These are phyloP conservation scores for Phaethornis superciliosus DNA, from an alignment of 2,113 vertebrate species.

Conservation along the genomic window DNA sequence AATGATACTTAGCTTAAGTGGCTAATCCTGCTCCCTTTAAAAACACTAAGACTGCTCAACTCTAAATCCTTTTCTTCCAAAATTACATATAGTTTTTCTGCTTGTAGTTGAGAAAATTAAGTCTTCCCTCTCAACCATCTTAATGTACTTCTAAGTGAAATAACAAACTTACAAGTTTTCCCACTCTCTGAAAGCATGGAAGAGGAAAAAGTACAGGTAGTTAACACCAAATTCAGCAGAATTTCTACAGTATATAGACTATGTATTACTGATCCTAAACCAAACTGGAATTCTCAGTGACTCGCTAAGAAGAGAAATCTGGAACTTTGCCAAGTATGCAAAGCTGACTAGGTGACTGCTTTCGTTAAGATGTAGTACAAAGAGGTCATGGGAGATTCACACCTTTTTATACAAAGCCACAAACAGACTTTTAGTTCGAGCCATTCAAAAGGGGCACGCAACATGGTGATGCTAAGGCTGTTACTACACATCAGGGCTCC, in stretches of 20 bases:
- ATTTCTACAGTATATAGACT: constrained; percentile 13
- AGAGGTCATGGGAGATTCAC: not conserved
- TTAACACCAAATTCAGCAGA: constrained; percentile 54
- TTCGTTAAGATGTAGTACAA: not conserved
- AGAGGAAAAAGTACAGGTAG: constrained; percentile 57
- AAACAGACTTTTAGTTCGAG: not conserved
- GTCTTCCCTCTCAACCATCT: constrained; percentile 27
- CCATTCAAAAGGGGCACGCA: not conserved
- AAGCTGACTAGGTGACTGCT: not conserved
- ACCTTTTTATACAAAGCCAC: not conserved
- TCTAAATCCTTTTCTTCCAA: not conserved
- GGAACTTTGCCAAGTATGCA: not conserved
- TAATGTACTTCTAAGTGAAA: constrained; percentile 51
- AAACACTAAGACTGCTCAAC: not conserved
- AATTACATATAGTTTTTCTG: not conserved
- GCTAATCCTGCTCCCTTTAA: constrained; percentile 7
- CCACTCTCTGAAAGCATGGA: constrained; percentile 73
- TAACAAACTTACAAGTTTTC: constrained; percentile 67
- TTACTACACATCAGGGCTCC: not conserved
- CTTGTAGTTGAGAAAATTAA: not conserved
- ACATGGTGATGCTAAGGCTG: not conserved
- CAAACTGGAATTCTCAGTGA: not conserved
- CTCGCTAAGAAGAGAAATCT: not conserved
- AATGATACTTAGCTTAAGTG: not conserved
- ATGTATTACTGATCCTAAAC: not conserved